Conservation (phyloP, 2,888 invertebrate species). For the Dryococelus australis region DNA sequence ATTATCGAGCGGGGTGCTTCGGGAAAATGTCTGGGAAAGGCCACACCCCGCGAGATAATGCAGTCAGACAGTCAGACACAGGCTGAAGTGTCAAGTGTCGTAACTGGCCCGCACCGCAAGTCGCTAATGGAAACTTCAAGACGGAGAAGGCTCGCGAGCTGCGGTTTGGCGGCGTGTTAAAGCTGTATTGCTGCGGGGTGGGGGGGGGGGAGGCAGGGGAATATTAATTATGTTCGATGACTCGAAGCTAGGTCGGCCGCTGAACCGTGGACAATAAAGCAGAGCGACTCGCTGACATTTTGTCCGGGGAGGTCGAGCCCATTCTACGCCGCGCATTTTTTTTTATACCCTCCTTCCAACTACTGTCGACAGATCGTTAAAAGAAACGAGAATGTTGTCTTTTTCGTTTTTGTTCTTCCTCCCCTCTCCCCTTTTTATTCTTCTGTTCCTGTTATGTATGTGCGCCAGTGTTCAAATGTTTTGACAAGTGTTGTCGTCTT, state of each 20-base stretch:
- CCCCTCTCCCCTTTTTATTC: neutral
- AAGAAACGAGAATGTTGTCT: neutral
- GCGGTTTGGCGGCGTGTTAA: too few relatives aligned
- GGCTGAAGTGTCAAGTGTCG: too few relatives aligned
- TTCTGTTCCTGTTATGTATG: neutral
- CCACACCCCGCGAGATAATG: too few relatives aligned
- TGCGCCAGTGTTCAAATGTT: conserved; percentile 10
- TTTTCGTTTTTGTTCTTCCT: neutral
- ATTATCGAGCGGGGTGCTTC: too few relatives aligned
- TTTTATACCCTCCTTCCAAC: neutral
- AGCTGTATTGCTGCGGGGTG: too few relatives aligned
- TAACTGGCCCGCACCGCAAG: too few relatives aligned
- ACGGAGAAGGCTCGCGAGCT: too few relatives aligned
- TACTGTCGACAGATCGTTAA: conserved; percentile 1
- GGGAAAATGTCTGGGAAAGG: too few relatives aligned
- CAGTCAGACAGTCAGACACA: too few relatives aligned
- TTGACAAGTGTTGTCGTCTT: neutral
- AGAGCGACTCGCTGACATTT: neutral
- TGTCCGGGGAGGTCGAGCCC: neutral
- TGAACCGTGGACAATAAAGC: neutral
- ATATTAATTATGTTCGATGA: too few relatives aligned
- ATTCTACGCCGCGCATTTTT: neutral
- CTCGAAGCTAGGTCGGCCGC: neutral
- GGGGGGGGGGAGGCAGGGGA: too few relatives aligned
- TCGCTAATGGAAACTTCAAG: too few relatives aligned